Evolutionary conservation across 2,113 vertebrate species (phyloP).

Genomic region (Gasterosteus nipponicus): DNA sequence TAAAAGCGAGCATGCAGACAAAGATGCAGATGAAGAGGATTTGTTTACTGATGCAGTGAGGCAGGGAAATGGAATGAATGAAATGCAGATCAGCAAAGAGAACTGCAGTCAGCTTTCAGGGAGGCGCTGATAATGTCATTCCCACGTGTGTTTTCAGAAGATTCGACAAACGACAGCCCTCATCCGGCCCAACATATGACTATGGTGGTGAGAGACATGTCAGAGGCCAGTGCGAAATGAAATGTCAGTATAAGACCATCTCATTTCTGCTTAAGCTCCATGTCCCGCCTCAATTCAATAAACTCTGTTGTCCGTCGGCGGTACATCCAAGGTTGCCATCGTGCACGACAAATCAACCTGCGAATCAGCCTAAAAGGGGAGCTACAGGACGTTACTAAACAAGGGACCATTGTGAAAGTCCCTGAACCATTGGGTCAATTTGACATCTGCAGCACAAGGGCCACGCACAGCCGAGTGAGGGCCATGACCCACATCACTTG

Average conservation of each 20-base stretch:
- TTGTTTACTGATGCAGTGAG: neutral
- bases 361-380: neutral
- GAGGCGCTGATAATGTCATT: neutral
- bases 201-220: neutral
- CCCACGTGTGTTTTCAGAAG: neutral
- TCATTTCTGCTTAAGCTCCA: too few relatives aligned
- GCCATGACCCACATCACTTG: slow-evolving; percentile 23
- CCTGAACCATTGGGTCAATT: neutral
- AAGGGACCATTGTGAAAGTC: neutral
- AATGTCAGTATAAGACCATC: neutral
- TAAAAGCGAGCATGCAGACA: neutral
- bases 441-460: neutral
- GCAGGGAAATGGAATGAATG: neutral
- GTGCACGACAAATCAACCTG: neutral
- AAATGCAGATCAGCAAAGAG: neutral
- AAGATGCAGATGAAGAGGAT: neutral
- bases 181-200: neutral
- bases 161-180: neutral
- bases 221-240: neutral
- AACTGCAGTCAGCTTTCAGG: neutral
- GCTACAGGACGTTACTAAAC: neutral
- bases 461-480: neutral
- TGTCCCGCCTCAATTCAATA: too few relatives aligned
- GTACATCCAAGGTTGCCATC: too few relatives aligned
- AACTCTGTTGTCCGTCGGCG: too few relatives aligned